Conservation (phyloP, 2,797 vertebrate species). For the Enoplosus armatus region DNA sequence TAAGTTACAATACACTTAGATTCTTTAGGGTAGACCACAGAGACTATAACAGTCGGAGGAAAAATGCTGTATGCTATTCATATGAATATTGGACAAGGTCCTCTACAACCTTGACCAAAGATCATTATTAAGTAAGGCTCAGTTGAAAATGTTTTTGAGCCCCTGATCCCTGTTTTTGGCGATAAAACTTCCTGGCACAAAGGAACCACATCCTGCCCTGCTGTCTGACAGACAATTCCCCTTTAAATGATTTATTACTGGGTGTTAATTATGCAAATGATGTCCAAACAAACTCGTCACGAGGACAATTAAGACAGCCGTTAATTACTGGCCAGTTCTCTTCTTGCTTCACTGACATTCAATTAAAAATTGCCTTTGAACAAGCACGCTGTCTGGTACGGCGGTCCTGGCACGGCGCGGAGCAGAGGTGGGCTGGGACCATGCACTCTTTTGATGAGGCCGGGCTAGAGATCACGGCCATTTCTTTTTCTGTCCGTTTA, state of each 20-base stretch:
- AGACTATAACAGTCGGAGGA: not conserved
- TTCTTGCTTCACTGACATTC: slow-evolving; percentile 99
- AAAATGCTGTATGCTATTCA: slow-evolving; percentile 7
- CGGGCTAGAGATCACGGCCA: slow-evolving; percentile 79
- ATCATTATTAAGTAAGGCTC: slow-evolving; percentile 53
- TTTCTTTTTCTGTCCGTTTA: slow-evolving; percentile 81
- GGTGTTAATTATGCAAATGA: slow-evolving; percentile 99
- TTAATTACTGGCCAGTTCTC: slow-evolving; percentile 96
- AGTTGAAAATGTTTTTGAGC: slow-evolving; percentile 62
- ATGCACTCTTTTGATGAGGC: slow-evolving; percentile 86
- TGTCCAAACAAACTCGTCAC: slow-evolving; percentile 99
- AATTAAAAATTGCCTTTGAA: slow-evolving; percentile 99
- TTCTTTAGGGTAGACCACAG: not conserved
- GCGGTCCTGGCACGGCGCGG: slow-evolving; percentile 67
- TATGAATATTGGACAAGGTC: slow-evolving; percentile 39
- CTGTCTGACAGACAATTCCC: slow-evolving; percentile 92
- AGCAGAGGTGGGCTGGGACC: slow-evolving; percentile 84
- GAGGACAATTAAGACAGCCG: slow-evolving; percentile 99
- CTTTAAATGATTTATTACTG: slow-evolving; percentile 99
- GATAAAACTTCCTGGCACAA: slow-evolving; percentile 84
- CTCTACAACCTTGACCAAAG: slow-evolving; percentile 36
- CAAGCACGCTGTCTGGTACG: slow-evolving; percentile 94
- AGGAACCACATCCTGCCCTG: slow-evolving; percentile 79
- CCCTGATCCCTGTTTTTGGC: slow-evolving; percentile 70
- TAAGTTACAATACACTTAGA: not conserved